Evolutionary conservation across 2,113 vertebrate species (phyloP), one percentile per base, ranked within the genome.

Genomic region (Odobenus rosmarus): DNA sequence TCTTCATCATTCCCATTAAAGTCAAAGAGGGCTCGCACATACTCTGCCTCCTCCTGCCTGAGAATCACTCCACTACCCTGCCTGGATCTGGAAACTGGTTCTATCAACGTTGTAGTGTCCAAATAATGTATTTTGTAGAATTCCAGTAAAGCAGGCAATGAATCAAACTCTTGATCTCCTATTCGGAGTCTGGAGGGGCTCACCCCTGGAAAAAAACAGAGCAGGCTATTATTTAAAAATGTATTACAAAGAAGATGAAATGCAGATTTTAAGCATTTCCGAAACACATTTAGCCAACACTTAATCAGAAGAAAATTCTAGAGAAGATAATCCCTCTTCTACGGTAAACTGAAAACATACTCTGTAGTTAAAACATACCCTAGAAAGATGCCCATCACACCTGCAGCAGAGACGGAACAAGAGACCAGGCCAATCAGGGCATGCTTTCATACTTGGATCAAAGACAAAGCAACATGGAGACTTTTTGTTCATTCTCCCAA

Each of bases 41-140:
- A 99, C 57, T 99, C 99, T 7, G 97, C 98, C 71, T 99, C 99
- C 92, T 99, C 99, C 85, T 99, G 99, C 98, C 99, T 99, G 79
- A 99, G 99, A 59, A 99, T 99, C n/a, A 99, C 98, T 1, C 99
- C 99, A 81, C 99, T 99, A 57, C 98, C 98, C 98, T 99, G 99
- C 98, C 99, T 99, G 97, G 99, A 99, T 98, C 99, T 99, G 96
- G 99, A 99, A 98, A 99, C 99, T 16, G 99, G 99, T 89, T 99
- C 99, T 98, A 99, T 99, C 98, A 99, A 99, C 51, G 99, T 99
- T 98, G 99, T 99, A 99, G 99, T 99, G 99, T 99, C 99, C 99
- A 99, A 99, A 99, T 99, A 99, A 98, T 99, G 99, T 98, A 99
- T 99, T 99, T 99, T 99, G 98, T 99, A 99, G 99, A 99, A 99